Conservation (phyloP, 2,888 invertebrate species). For the Plutella xylostella region DNA sequence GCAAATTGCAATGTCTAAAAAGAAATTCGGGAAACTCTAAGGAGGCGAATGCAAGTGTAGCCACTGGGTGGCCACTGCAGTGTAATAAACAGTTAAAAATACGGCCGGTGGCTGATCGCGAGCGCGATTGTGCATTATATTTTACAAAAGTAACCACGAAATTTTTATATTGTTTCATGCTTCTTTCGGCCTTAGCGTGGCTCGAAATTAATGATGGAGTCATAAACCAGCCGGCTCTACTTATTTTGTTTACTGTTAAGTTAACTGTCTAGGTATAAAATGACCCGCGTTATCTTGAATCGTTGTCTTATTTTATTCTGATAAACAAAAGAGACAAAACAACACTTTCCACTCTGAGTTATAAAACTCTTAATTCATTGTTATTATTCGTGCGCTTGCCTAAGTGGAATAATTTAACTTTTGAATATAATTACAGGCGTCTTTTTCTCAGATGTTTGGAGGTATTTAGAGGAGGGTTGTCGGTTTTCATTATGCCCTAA, state of each 20-base stretch:
- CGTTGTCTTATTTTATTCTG: no score
- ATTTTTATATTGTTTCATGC: neutral
- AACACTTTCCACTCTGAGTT: neutral
- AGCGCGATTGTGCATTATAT: conserved; percentile 27
- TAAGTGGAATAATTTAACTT: no score
- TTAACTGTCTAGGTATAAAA: no score
- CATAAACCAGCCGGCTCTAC: no score
- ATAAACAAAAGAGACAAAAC: neutral
- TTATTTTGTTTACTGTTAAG: no score
- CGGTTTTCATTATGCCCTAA: no score
- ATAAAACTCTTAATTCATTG: neutral
- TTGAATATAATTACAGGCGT: no score
- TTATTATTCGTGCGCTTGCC: no score
- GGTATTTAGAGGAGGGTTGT: no score
- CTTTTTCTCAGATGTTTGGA: no score
- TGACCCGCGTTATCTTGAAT: neutral
- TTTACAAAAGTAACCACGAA: conserved; percentile 5
- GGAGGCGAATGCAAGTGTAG: conserved; percentile 6
- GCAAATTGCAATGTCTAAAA: conserved; percentile 20
- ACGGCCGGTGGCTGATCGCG: conserved; percentile 42
- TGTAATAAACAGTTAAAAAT: conserved; percentile 54
- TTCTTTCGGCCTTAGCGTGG: no score
- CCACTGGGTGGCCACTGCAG: conserved; percentile 29
- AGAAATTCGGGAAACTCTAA: conserved; percentile 6
- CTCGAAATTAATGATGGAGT: no score